phyloP scores from a whole-genome alignment of 2,797 vertebrate genomes.

The Hyperoplus immaculatus region DNA sequence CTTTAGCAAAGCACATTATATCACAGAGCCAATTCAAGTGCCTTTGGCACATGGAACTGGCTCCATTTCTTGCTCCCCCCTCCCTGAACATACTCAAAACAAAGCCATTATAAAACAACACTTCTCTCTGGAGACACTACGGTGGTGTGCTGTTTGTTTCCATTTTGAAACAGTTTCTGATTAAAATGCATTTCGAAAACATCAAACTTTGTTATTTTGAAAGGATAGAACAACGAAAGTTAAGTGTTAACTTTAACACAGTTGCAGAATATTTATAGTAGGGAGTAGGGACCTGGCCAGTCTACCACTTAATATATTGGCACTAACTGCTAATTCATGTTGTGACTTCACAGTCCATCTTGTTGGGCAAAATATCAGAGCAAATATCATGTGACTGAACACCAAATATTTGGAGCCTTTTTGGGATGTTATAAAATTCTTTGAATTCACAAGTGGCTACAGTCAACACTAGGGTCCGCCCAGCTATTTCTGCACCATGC shows the following conservation, averaged over 20 bases:
- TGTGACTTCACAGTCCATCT: conserved; percentile 60
- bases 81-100: too few relatives aligned
- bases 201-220: too few relatives aligned
- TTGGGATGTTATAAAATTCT: too few relatives aligned
- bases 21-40: conserved; percentile 36
- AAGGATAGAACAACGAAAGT: neutral
- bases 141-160: too few relatives aligned
- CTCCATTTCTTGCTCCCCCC: neutral
- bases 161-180: too few relatives aligned
- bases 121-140: too few relatives aligned
- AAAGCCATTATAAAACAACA: too few relatives aligned
- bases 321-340: conserved; percentile 11
- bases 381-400: neutral
- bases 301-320: conserved; percentile 1
- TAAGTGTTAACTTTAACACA: neutral
- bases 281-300: neutral
- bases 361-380: neutral
- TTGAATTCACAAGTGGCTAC: too few relatives aligned
- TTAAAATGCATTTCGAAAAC: too few relatives aligned
- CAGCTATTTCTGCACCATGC: too few relatives aligned
- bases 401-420: neutral
- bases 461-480: too few relatives aligned
- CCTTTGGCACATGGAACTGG: conserved; percentile 20
- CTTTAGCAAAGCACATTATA: conserved; percentile 43
- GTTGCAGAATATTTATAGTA: conserved; percentile 39